Evolutionary conservation across 2,113 vertebrate species (phyloP), one percentile per base, ranked within the genome.

Genomic region (Columbina picui): DNA sequence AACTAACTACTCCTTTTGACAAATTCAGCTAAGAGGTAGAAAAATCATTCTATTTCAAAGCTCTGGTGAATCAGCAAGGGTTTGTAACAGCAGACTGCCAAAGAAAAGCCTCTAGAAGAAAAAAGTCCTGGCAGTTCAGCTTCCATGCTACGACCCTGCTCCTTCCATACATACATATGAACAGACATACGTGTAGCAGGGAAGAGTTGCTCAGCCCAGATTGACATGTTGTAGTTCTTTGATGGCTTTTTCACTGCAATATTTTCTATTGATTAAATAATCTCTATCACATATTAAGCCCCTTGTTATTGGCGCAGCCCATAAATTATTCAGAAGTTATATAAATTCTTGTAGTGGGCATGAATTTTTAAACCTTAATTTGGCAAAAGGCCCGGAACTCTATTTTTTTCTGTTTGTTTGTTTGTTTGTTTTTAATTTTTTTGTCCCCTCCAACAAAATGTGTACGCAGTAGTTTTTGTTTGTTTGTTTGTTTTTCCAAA

Each of bases 281-380:
- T 89, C 89, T 93, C 71, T 91, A 93, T 95, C 92, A 96, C 91
- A 97, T 97, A 97, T 96, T 94, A 97, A 97, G 85, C 63, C 60
- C n/a, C 95, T 94, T 87, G 94, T 97, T 97, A 97, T 97, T 95
- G 95, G 96, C 5, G n/a, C 77, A 94, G 74, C 30, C 84, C 85
- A 94, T 97, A 95, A 95, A 98, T 98, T 96, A 97, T 98, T 97
- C 94, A 97, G 73, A 87, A 94, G 76, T 95, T 96, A 95, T 96
- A 96, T 96, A 96, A 94, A 97, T 95, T 97, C 96, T 95, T 94
- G 95, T 93, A 84, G 93, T 0, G 5, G 73, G 82, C 95, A 97
- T 97, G 94, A 97, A 98, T 98, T 98, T 97, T 97, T 96, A 97
- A 97, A 96, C 60, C 91, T 84, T 91, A 76, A 96, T 97, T 96